Base-by-base conservation (phyloP, 1,140 invertebrate species). In the Anagrus nilaparvatae region DNA sequence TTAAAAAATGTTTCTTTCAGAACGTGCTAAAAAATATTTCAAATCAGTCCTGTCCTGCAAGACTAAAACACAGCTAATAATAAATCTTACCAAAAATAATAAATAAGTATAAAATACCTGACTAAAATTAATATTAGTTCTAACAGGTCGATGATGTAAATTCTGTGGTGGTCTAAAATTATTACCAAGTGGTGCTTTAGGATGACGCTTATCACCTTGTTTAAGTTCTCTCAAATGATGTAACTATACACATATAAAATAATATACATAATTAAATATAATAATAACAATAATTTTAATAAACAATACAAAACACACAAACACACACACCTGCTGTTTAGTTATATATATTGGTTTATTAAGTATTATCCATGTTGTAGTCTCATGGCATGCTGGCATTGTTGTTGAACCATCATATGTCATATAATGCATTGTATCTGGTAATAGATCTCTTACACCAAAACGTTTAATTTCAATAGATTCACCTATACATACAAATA, bases 331-430 rank as follows among this genome's bases (percentile, higher is more conserved):
- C 80, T 92, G 87, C 76, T 92, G 85, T 64, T 87, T 87, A 33
- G 87, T 91, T 60, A 93, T 91, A 66, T 96, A 97, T 62, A 97
- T 91, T 30, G 93, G 92, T 67, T 92, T 94, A 69, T 97, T 97
- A 55, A 94, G 74, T 49, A 97, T 84, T 58, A 96, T 78, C 93
- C 93, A 97, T 49, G 90, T 94, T 62, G 89, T 86, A 18, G 87
- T 91, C 65, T 92, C 87, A 68, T 89, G 85, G 69, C 87, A 91
- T 43, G 85, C 86, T 2, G 93, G 93, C 67, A 88, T 88, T 29
- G 92, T 97, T 13, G 88, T 88, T 30, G 90, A 95, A 23, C 93
- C 93, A 55, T 97, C 93, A 67, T 97, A 97, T 18, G 93, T 96
- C 81, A 97, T 92, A 68, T 94, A 97, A 65, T 90, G 86, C 55